These are phyloP conservation scores for Formica selysi DNA, from an alignment of 1,140 invertebrate species.

Conservation along the genomic window DNA sequence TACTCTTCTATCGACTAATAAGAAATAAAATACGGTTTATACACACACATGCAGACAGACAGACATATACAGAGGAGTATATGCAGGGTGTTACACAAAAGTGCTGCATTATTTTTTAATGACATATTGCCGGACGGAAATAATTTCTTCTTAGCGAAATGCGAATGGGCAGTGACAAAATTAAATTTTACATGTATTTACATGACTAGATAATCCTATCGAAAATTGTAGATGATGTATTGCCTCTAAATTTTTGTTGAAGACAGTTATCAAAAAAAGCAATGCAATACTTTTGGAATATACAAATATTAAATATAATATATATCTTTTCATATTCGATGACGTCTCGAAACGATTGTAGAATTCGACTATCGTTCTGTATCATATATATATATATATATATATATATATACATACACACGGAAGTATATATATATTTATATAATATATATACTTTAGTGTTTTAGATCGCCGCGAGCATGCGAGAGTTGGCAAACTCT, in stretches of 20 bases:
- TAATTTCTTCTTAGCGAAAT: neutral
- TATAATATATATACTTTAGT: conserved; percentile 55
- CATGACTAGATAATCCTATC: conserved; percentile 2
- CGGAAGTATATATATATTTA: conserved; percentile 36
- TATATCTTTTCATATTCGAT: conserved; percentile 62
- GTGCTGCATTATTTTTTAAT: conserved; percentile 57
- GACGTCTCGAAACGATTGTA: conserved; percentile 49
- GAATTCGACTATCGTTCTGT: conserved; percentile 43
- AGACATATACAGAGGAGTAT: conserved; percentile 14
- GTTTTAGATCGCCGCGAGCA: conserved; percentile 43
- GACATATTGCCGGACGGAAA: neutral
- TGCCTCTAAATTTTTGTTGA: conserved; percentile 13
- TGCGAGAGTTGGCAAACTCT: conserved; percentile 40
- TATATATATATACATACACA: too few species aligned
- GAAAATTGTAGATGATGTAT: conserved; percentile 25
- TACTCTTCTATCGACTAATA: conserved; percentile 48
- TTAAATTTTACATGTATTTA: conserved; percentile 25
- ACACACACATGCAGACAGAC: neutral
- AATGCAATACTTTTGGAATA: conserved; percentile 50
- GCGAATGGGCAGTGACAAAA: neutral
- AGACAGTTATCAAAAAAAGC: conserved; percentile 33
- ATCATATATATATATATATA: conserved; percentile 57
- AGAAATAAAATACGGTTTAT: conserved; percentile 38
- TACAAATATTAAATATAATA: conserved; percentile 52
- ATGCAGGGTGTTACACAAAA: conserved; percentile 49